phyloP scores from a whole-genome alignment of 1,140 invertebrate species.

The Heliconius eleuchia region DNA sequence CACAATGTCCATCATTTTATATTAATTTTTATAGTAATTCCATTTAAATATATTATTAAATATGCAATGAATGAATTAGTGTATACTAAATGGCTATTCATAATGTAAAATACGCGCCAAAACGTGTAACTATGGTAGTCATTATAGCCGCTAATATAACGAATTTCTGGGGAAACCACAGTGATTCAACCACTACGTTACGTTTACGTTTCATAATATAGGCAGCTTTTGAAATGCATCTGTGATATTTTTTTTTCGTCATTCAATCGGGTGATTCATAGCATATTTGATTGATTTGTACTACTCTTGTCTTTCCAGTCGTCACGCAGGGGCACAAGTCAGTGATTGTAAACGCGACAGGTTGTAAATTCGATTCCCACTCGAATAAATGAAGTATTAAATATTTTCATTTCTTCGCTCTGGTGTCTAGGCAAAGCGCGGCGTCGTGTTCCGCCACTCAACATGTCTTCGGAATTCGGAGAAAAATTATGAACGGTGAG shows the following conservation, averaged over 20 bases:
- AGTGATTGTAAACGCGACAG: no score
- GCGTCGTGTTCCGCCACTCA: no score
- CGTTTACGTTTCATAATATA: constrained; percentile 25
- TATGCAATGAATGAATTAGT: background rate
- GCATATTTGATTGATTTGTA: background rate
- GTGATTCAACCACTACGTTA: background rate
- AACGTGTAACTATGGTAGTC: background rate
- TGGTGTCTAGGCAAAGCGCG: no score
- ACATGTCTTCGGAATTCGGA: no score
- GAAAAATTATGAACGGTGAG: no score
- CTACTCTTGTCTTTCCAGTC: background rate
- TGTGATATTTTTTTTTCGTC: constrained; percentile 4
- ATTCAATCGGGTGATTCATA: background rate
- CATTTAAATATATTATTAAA: background rate
- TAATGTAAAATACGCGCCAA: background rate
- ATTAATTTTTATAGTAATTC: background rate
- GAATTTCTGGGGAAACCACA: background rate
- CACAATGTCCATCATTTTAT: background rate
- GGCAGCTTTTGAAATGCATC: constrained; percentile 11
- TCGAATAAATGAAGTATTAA: no score
- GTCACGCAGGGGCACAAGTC: no score
- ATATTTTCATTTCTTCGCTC: no score
- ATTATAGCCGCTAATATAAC: background rate
- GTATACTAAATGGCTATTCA: background rate
- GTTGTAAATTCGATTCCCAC: no score